These are phyloP conservation scores for Alectura lathami DNA, from an alignment of 2,113 vertebrate species.

Conservation along the genomic window DNA sequence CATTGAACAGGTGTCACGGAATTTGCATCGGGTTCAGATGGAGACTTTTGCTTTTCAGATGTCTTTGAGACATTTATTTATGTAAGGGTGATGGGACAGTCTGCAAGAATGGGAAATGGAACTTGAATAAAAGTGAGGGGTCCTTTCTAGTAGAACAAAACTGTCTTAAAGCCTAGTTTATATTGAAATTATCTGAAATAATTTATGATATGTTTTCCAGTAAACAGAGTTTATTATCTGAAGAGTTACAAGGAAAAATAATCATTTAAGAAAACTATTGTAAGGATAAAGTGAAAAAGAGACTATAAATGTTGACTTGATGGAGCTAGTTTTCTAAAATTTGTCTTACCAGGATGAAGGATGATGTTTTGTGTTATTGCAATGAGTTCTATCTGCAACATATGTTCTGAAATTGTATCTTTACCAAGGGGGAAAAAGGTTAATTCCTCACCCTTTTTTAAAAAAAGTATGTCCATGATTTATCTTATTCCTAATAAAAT, in stretches of 20 bases:
- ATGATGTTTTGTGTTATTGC: not conserved
- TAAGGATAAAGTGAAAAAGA: not conserved
- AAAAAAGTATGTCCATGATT: not conserved
- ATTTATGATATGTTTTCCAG: constrained; percentile 11
- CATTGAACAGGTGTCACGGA: not conserved
- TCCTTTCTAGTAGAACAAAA: not conserved
- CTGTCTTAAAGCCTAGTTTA: not conserved
- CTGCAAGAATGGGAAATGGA: not conserved
- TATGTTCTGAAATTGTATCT: not conserved
- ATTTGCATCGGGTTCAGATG: constrained; percentile 6
- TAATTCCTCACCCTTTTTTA: not conserved
- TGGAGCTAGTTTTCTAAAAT: not conserved
- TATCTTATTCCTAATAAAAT: not conserved
- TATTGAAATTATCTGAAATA: constrained; percentile 46
- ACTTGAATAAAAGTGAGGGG: not conserved
- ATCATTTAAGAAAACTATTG: not conserved
- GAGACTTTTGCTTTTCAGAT: not conserved
- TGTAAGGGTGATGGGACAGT: not conserved
- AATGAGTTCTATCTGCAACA: not conserved
- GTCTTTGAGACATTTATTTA: not conserved
- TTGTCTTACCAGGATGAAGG: not conserved
- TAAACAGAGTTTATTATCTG: constrained; percentile 12
- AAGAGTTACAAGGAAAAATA: not conserved
- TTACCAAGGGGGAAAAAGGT: not conserved
- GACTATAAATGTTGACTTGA: not conserved